Conservation (phyloP, 2,888 invertebrate species). For the Ophioninae sp. region DNA sequence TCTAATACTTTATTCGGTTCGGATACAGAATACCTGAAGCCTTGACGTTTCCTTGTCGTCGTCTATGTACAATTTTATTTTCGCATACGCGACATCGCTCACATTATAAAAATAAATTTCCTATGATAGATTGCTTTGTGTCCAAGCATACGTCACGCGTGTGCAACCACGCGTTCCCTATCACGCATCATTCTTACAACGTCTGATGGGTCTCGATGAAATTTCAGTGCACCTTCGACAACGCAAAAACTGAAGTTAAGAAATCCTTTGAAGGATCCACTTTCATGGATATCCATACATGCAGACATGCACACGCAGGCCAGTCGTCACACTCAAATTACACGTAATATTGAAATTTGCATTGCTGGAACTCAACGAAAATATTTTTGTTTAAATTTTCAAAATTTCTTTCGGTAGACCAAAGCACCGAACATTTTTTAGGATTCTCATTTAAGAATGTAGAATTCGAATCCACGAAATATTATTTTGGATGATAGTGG, state of each 20-base stretch:
- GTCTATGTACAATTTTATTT: slow-evolving; percentile 55
- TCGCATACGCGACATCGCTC: slow-evolving; percentile 73
- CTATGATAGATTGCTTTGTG: slow-evolving; percentile 71
- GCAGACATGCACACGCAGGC: slow-evolving; percentile 44
- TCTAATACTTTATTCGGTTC: slow-evolving; percentile 65
- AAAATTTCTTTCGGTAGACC: too few relatives aligned
- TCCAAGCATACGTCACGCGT: slow-evolving; percentile 69
- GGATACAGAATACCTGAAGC: slow-evolving; percentile 51
- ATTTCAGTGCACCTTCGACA: background rate
- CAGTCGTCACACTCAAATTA: slow-evolving; percentile 40
- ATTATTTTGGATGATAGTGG: too few relatives aligned
- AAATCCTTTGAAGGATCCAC: background rate
- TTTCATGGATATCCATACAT: background rate
- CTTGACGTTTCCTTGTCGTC: slow-evolving; percentile 50
- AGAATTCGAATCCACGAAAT: too few relatives aligned
- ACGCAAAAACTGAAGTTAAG: background rate
- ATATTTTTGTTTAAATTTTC: too few relatives aligned
- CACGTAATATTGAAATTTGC: too few relatives aligned
- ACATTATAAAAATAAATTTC: slow-evolving; percentile 79
- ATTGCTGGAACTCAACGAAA: too few relatives aligned
- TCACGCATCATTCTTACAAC: too few relatives aligned
- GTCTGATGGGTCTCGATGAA: too few relatives aligned
- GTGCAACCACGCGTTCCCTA: slow-evolving; percentile 24
- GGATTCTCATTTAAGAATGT: too few relatives aligned
- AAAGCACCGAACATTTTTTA: too few relatives aligned